phyloP scores from a whole-genome alignment of 1,140 invertebrate species.

The Macrostomum lignano region DNA sequence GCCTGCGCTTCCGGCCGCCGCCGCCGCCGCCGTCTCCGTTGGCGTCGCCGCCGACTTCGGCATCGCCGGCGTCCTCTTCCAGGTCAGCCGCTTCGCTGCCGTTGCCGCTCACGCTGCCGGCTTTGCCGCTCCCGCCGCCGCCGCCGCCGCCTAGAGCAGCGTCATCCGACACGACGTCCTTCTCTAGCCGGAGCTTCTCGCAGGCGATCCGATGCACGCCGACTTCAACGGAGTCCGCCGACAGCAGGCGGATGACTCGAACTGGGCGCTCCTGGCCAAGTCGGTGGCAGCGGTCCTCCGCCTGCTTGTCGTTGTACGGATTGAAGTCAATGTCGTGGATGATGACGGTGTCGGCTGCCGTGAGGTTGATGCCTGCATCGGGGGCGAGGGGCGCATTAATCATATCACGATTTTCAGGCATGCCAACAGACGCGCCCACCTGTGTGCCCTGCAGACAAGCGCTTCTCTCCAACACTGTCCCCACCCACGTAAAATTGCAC shows the following conservation, averaged over 20 bases:
- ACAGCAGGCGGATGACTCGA: slow-evolving; percentile 49
- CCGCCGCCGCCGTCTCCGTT: too few species aligned
- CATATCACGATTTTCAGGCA: too few species aligned
- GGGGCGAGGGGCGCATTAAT: neutral
- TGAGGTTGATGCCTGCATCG: slow-evolving; percentile 31
- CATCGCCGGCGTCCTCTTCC: too few species aligned
- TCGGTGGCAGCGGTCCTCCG: slow-evolving; percentile 75
- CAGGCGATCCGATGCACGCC: slow-evolving; percentile 57
- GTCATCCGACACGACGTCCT: slow-evolving; percentile 42
- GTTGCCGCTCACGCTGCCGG: too few species aligned
- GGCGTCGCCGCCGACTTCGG: too few species aligned
- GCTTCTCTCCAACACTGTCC: too few species aligned
- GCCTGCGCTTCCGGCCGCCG: too few species aligned
- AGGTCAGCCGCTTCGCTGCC: too few species aligned
- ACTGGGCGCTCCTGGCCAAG: slow-evolving; percentile 54
- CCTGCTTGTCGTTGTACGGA: slow-evolving; percentile 87
- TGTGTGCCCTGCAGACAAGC: too few species aligned
- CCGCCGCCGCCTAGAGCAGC: neutral
- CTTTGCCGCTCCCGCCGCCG: neutral
- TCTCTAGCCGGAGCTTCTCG: slow-evolving; percentile 65
- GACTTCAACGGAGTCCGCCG: slow-evolving; percentile 63
- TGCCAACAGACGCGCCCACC: too few species aligned
- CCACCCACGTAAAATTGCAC: too few species aligned
- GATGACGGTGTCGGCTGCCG: slow-evolving; percentile 33
- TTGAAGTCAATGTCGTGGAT: slow-evolving; percentile 44